Evolutionary conservation across 2,888 invertebrate species (phyloP), one percentile per base, ranked within the genome.

Genomic region (Microctonus brassicae): DNA sequence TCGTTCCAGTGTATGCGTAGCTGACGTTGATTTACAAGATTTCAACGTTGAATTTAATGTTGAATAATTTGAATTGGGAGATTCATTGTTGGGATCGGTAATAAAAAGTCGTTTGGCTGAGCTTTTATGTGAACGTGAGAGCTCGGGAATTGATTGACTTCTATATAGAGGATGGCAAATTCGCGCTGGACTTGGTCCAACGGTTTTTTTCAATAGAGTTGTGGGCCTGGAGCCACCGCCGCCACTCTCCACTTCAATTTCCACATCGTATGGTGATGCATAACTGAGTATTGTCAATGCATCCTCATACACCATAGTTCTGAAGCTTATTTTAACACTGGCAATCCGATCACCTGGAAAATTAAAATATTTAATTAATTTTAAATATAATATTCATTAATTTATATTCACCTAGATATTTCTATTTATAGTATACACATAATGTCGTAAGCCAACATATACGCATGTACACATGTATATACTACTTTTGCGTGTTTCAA

Each of bases 191-290:
- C 81, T 86, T 1, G 86, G 85, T 1, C 86, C 84, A 1, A 87
- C 82, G 36, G 78, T 86, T 55, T 86, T 87, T 72, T 88, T 87
- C 68, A 88, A 76, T n/a, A 88, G 79, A 2, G 88, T 87, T 11
- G 88, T 81, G 2, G 88, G 88, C 47, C 88, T 86, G 4, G 88
- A 86, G 39, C 81, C 81, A 22, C 57, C 65, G 11, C 82, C 82
- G 0, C 90, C 90, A 77, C 90, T 91, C 82, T 93, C 91, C 34
- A 96, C 91, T 83, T 94, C 94, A 73, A 97, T 88, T 76, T 93
- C 92, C 17, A 96, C 94, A 72, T 95, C 95, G 84, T 97, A 97
- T 0, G 97, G 97, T 47, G 96, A 96, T 6, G 97, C 97, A 77
- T 97, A 95, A 75, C 96, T 95, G 53, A 97, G 89, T 75, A 97